Conservation (phyloP, 2,113 vertebrate species). For the Spermophilus dauricus region DNA sequence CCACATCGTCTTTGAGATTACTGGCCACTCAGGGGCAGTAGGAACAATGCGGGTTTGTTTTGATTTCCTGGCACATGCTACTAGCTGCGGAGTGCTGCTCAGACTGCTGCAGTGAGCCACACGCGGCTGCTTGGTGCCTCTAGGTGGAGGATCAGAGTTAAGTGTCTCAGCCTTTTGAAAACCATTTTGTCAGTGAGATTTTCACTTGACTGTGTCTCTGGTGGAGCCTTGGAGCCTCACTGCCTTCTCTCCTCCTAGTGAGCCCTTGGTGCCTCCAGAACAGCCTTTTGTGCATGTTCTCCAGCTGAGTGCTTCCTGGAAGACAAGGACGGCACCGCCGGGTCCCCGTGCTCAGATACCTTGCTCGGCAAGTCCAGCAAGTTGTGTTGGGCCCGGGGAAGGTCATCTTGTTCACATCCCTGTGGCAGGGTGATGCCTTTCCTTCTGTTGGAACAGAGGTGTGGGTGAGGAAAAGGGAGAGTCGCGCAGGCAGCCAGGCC, state of each 20-base stretch:
- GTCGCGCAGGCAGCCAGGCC: constrained; percentile 87
- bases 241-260: fast-evolving
- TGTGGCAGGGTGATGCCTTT: fast-evolving
- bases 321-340: fast-evolving
- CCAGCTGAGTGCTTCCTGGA: background rate
- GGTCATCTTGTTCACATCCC: fast-evolving
- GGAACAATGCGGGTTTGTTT: background rate
- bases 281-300: background rate
- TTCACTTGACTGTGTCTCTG: background rate
- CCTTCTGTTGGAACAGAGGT: constrained; percentile 63
- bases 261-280: background rate
- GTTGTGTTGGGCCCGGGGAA: fast-evolving
- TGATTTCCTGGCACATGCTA: background rate
- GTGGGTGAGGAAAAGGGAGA: constrained; percentile 66
- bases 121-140: fast-evolving
- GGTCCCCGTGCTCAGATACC: fast-evolving
- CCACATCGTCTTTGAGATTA: background rate
- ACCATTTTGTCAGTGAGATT: fast-evolving
- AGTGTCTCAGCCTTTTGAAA: background rate
- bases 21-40: background rate
- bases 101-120: fast-evolving
- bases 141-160: background rate
- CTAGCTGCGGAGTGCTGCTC: background rate
- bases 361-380: background rate
- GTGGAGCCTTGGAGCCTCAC: background rate